Base-by-base conservation (phyloP, 1,140 invertebrate species). In the Diploscapter pachys region DNA sequence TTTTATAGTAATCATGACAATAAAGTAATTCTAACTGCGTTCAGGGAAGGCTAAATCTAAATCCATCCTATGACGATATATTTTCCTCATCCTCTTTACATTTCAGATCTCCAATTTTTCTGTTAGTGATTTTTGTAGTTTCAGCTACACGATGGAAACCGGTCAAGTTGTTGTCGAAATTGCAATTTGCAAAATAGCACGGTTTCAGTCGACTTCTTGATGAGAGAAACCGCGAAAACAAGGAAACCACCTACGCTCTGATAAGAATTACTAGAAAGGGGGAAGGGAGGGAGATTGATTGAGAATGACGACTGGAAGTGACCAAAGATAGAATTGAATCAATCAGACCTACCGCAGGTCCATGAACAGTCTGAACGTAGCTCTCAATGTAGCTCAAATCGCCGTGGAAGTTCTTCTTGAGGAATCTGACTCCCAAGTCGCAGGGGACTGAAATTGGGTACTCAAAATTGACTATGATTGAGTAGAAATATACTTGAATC, bases 371-470 rank as follows among this genome's bases (percentile, higher is more conserved):
- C 64, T 79, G 72, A 55, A 79, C 78, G 56, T 78, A 79, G 4
- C 76, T 75, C 68, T 81, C 79, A 8, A 81, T 70, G 52, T 76
- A 68, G 55, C 72, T 80, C n/a, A 81, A 53, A n/a, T 71, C 69
- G 88, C 92, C 92, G 75, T 89, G 85, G 82, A 93, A 93, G 76
- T 92, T 89, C 76, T 92, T 85, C 80, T 92, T 88, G 4, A 92
- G 85, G 83, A 89, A 93, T 6, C 91, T 83, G 2, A 91, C 85
- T 5, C 94, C 95, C 84, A 95, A 87, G 83, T 98, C 95, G 62
- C 89, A 89, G 3, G 94, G 94, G 80, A 97, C 31, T 31, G 31
- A 91, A 75, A 83, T 87, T 61, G 95, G 94, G 83, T 93, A 92
- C 51, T 50, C 51, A 13, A 50, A 64, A 64, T 64, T 8, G n/a